Percentiles rank a stretch among this genome's conserved stretches.
Evolutionary conservation across 1,140 invertebrate species (phyloP).

Genomic region (Lordiphosa mommai): DNA sequence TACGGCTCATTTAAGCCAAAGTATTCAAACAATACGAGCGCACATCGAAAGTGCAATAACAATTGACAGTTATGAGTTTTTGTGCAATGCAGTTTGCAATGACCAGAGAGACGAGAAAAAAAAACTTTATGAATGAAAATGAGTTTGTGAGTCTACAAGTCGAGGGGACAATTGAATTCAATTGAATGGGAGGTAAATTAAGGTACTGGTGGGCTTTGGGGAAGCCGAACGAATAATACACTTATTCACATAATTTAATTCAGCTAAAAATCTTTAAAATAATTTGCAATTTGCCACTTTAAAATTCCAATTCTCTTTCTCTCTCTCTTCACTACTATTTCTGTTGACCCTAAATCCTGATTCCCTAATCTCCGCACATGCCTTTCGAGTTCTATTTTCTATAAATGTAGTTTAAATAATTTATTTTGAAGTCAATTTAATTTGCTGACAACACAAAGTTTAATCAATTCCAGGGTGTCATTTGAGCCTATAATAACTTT

Average conservation of each 20-base stretch:
- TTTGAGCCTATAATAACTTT: conserved; percentile 17
- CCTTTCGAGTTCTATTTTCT: not conserved
- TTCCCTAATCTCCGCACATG: not conserved
- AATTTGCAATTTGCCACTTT: too few species aligned
- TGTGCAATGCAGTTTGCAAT: not conserved
- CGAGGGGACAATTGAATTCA: too few species aligned
- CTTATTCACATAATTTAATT: too few species aligned
- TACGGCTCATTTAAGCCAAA: conserved; percentile 42
- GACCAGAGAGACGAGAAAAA: too few species aligned
- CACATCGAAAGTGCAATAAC: conserved; percentile 32
- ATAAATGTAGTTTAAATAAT: conserved; percentile 49
- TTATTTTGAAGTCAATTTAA: conserved; percentile 41
- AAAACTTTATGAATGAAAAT: too few species aligned
- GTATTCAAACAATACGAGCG: conserved; percentile 43
- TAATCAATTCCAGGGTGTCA: conserved; percentile 8
- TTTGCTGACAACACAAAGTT: conserved; percentile 29
- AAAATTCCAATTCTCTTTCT: too few species aligned
- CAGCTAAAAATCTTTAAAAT: too few species aligned
- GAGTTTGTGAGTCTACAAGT: too few species aligned
- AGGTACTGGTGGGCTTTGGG: too few species aligned
- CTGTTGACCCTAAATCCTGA: not conserved
- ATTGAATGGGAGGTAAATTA: too few species aligned
- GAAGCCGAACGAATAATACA: too few species aligned
- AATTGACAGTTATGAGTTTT: conserved; percentile 50
- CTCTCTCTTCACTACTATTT: too few species aligned